phyloP scores from a whole-genome alignment of 2,113 vertebrate genomes.

The Seriola rivoliana region DNA sequence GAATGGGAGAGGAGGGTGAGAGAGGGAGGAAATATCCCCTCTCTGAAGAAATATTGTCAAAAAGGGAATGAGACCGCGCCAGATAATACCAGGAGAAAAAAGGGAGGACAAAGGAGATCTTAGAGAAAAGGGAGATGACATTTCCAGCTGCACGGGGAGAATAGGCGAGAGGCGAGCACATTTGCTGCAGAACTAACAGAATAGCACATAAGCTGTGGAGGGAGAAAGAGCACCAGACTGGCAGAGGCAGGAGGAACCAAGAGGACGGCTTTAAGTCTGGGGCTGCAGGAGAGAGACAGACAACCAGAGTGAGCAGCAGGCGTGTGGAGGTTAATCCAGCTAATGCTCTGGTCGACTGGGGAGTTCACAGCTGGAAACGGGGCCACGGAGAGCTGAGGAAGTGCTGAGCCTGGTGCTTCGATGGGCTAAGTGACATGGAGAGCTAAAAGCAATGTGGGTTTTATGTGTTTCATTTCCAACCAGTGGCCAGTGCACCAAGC shows the following conservation, averaged over 20 bases:
- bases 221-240: constrained; percentile 13
- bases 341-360: constrained; percentile 66
- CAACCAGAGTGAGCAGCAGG: constrained; percentile 28
- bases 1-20: neutral
- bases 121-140: constrained; percentile 67
- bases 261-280: constrained; percentile 39
- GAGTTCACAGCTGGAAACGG: constrained; percentile 40
- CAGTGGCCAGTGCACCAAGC: constrained; percentile 28
- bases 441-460: constrained; percentile 8
- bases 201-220: constrained; percentile 47
- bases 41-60: constrained; percentile 65
- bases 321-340: constrained; percentile 69
- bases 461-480: constrained; percentile 28
- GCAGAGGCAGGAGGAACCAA: constrained; percentile 23
- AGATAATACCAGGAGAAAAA: constrained; percentile 62
- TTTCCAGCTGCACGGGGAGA: constrained; percentile 52
- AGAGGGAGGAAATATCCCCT: constrained; percentile 40
- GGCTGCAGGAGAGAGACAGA: constrained; percentile 50
- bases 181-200: constrained; percentile 55
- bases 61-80: constrained; percentile 49
- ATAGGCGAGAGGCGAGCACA: constrained; percentile 16
- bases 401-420: constrained; percentile 45
- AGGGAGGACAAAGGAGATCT: constrained; percentile 60
- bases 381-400: constrained; percentile 43
- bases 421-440: constrained; percentile 33